Percentiles rank a stretch among this genome's conserved stretches.
Conservation (phyloP, 2,797 vertebrate genomes). For the Triplophysa yarkandensis region DNA sequence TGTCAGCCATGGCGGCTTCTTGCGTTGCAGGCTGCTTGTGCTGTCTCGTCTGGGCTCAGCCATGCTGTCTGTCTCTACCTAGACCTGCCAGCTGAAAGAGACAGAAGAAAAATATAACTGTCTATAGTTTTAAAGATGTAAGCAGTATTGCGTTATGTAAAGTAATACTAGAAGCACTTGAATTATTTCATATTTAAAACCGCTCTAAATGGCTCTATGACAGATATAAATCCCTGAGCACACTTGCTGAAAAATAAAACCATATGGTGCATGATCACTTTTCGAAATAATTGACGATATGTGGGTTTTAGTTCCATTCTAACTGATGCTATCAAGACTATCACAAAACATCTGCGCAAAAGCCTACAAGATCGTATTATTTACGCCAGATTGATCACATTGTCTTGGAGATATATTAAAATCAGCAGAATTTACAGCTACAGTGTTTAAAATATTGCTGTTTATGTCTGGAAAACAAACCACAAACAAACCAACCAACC, state of each 20-base stretch:
- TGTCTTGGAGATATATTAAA: too few relatives aligned
- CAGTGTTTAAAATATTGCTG: too few relatives aligned
- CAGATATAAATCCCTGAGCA: not conserved
- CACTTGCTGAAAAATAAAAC: not conserved
- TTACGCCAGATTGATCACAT: not conserved
- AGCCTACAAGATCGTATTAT: not conserved
- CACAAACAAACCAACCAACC: not conserved
- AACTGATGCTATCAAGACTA: not conserved
- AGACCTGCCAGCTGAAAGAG: slow-evolving; percentile 73
- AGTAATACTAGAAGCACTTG: not conserved
- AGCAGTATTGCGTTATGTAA: not conserved
- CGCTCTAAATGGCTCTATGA: not conserved
- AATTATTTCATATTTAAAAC: not conserved
- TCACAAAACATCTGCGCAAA: not conserved
- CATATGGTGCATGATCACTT: not conserved
- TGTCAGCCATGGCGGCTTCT: slow-evolving; percentile 95
- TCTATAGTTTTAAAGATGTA: not conserved
- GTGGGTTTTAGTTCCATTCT: not conserved
- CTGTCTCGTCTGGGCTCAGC: slow-evolving; percentile 86
- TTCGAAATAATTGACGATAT: not conserved
- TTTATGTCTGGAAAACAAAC: not conserved
- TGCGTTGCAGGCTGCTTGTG: slow-evolving; percentile 95
- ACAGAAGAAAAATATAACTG: slow-evolving; percentile 11
- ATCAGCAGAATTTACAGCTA: too few relatives aligned
- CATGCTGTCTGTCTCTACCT: slow-evolving; percentile 78